These are phyloP conservation scores for Dromas ardeola DNA, from an alignment of 2,113 vertebrate genomes.

Conservation along the genomic window DNA sequence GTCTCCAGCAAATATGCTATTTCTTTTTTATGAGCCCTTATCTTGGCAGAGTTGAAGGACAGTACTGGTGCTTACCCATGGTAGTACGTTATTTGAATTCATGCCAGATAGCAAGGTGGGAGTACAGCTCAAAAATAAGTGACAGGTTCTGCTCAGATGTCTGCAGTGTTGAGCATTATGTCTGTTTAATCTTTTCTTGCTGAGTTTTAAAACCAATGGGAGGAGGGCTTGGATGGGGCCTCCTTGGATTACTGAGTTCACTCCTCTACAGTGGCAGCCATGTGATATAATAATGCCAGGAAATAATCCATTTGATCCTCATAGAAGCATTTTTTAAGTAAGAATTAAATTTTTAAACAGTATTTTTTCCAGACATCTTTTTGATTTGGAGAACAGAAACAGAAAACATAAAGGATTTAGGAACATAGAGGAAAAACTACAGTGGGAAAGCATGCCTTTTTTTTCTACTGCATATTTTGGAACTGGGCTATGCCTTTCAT, in stretches of 20 bases:
- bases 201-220: conserved; percentile 23
- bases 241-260: background rate
- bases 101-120: conserved; percentile 9
- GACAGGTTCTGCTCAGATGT: conserved; percentile 16
- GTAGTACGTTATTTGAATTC: background rate
- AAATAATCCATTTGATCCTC: background rate
- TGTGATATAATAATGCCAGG: background rate
- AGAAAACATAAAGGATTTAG: background rate
- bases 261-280: background rate
- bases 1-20: conserved; percentile 26
- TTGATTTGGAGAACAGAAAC: background rate
- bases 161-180: background rate
- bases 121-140: conserved; percentile 28
- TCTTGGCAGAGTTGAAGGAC: conserved; percentile 6
- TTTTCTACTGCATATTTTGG: background rate
- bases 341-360: background rate
- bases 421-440: background rate
- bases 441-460: background rate
- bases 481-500: background rate
- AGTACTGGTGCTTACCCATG: background rate
- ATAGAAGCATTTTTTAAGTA: background rate
- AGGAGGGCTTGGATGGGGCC: background rate
- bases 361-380: background rate
- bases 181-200: conserved; percentile 40
- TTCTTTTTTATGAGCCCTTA: conserved; percentile 1